phyloP scores from a whole-genome alignment of 2,888 invertebrate species.

The Frankliniella intonsa region DNA sequence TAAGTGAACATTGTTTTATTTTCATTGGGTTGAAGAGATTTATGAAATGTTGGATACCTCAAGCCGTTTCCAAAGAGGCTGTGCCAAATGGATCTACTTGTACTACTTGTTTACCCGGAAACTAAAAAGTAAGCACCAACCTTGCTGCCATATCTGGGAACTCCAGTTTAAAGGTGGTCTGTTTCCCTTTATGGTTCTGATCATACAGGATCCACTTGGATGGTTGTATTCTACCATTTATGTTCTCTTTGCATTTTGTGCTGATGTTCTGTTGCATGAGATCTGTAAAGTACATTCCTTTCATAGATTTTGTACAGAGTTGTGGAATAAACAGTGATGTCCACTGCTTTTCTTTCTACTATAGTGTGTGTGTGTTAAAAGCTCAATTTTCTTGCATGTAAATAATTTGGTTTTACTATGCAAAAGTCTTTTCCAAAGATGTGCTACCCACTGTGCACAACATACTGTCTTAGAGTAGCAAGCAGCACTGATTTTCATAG shows the following conservation, averaged over 20 bases:
- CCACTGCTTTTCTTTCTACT: conserved; percentile 4
- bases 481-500: conserved; percentile 17
- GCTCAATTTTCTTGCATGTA: conserved; percentile 20
- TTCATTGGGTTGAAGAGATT: conserved; percentile 3
- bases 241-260: background rate
- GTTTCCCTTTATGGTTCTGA: too few species aligned
- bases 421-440: conserved; percentile 5
- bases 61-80: conserved; percentile 24
- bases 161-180: background rate
- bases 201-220: background rate
- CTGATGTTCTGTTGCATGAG: background rate
- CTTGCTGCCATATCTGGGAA: background rate
- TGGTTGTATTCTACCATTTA: background rate
- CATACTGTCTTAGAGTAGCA: conserved; percentile 17
- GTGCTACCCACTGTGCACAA: conserved; percentile 25
- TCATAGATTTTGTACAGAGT: conserved; percentile 17
- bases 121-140: background rate
- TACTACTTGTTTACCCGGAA: background rate
- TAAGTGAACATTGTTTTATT: background rate
- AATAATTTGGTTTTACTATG: background rate
- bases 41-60: conserved; percentile 8
- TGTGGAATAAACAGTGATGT: background rate
- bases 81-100: conserved; percentile 13
- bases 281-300: conserved; percentile 16
- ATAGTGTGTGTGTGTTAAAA: background rate